Conservation (phyloP, 2,888 invertebrate species). For the Standfussiana lucernea region DNA sequence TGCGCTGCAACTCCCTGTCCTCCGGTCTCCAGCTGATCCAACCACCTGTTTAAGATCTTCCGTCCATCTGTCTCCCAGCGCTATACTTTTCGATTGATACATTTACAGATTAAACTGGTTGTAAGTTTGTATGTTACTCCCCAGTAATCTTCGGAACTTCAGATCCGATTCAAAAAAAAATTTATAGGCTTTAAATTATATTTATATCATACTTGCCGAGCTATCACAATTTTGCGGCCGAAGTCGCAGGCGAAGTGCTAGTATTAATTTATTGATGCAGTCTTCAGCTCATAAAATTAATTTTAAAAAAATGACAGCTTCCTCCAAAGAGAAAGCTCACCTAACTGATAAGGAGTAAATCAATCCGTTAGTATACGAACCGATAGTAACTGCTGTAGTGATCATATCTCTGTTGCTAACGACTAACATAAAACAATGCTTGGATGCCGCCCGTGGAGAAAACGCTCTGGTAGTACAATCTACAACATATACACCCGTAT, state of each 20-base stretch:
- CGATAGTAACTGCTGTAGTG: constrained; percentile 23
- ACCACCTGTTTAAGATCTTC: neutral
- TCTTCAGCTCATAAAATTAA: neutral
- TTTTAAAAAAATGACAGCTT: neutral
- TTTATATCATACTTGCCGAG: no score
- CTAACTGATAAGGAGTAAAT: constrained; percentile 14
- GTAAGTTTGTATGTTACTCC: no score
- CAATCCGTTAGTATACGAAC: constrained; percentile 11
- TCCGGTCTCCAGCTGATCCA: neutral
- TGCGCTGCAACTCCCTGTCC: neutral
- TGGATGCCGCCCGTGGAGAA: constrained; percentile 32
- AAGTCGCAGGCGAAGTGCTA: no score
- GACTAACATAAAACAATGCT: constrained; percentile 36
- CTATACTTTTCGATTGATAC: no score
- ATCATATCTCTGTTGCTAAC: constrained; percentile 26
- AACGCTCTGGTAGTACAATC: constrained; percentile 15
- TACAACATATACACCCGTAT: no score
- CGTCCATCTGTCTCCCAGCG: neutral
- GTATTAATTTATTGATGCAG: no score
- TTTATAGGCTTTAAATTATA: no score
- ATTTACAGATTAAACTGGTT: no score
- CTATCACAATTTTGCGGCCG: no score
- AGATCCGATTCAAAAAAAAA: no score
- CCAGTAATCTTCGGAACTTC: no score
- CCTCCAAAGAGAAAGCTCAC: constrained; percentile 1